These are phyloP conservation scores for Acromyrmex charruanus DNA, from an alignment of 1,140 invertebrate genomes.

Conservation along the genomic window DNA sequence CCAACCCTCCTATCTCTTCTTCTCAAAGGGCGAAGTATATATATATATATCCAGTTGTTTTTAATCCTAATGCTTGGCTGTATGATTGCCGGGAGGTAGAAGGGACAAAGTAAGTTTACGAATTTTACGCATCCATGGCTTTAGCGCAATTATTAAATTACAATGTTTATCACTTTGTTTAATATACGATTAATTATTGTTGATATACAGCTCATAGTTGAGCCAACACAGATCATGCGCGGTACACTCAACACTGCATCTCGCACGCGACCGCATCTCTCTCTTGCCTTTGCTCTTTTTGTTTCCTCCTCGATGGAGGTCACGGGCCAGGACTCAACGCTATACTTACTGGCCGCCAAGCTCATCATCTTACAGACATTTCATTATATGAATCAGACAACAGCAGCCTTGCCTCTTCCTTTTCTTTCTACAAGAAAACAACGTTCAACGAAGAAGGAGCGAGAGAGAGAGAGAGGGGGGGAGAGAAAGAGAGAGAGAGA, in stretches of 20 bases:
- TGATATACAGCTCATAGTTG: conserved; percentile 27
- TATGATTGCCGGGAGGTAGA: background rate
- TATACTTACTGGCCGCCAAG: conserved; percentile 83
- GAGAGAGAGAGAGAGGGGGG: background rate
- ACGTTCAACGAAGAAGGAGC: background rate
- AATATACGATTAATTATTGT: conserved; percentile 14
- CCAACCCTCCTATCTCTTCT: background rate
- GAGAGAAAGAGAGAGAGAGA: background rate
- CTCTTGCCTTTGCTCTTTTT: conserved; percentile 21
- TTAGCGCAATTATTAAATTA: background rate
- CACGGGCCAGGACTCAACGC: conserved; percentile 82
- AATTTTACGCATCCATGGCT: background rate
- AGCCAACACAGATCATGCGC: conserved; percentile 2
- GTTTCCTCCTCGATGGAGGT: conserved; percentile 74
- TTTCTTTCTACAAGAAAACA: conserved; percentile 39
- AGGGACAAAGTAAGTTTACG: background rate
- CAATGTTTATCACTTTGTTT: conserved; percentile 4
- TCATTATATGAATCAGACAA: conserved; percentile 85
- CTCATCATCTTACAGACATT: conserved; percentile 85
- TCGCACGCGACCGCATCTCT: conserved; percentile 72
- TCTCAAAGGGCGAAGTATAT: background rate
- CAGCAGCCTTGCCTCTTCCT: conserved; percentile 70
- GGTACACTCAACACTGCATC: conserved; percentile 49
- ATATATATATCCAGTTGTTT: background rate
- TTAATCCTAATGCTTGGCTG: background rate